Conservation (phyloP, 1,140 invertebrate species). For the Belonocnema kinseyi region DNA sequence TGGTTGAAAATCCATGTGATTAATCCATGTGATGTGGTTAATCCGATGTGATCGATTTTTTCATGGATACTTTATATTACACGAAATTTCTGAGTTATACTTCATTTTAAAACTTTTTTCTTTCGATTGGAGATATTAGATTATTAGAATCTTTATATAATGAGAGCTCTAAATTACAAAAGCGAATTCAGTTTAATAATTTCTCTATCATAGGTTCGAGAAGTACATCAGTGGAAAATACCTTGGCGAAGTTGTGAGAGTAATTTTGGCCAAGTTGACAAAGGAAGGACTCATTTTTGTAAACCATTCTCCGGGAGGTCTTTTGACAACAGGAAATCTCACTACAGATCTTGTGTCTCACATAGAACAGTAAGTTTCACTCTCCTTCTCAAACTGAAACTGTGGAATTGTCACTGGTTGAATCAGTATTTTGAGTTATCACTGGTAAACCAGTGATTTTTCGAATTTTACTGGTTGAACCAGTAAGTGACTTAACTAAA, state of each 20-base stretch:
- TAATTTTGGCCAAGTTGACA: conserved; percentile 76
- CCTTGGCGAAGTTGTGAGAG: conserved; percentile 80
- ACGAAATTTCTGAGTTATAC: no score
- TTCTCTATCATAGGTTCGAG: conserved; percentile 77
- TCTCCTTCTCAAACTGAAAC: neutral
- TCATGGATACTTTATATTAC: no score
- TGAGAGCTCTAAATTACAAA: conserved; percentile 4
- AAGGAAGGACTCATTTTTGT: conserved; percentile 78
- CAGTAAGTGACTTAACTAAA: no score
- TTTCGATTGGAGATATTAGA: no score
- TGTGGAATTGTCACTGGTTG: neutral
- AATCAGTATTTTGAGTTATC: no score
- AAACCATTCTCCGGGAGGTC: conserved; percentile 67
- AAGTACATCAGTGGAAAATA: conserved; percentile 83
- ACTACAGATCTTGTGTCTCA: conserved; percentile 83
- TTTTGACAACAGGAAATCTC: conserved; percentile 76
- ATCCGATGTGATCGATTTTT: no score
- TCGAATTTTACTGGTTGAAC: no score
- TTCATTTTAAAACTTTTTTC: no score
- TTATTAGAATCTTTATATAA: no score
- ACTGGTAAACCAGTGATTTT: no score
- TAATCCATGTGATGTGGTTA: no score
- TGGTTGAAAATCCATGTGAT: no score
- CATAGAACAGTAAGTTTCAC: conserved; percentile 80
- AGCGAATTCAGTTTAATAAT: neutral